Percentiles rank a stretch among this genome's conserved stretches.
These are phyloP conservation scores for Aspiorhynchus laticeps DNA, from an alignment of 2,113 vertebrate genomes.

Conservation along the genomic window DNA sequence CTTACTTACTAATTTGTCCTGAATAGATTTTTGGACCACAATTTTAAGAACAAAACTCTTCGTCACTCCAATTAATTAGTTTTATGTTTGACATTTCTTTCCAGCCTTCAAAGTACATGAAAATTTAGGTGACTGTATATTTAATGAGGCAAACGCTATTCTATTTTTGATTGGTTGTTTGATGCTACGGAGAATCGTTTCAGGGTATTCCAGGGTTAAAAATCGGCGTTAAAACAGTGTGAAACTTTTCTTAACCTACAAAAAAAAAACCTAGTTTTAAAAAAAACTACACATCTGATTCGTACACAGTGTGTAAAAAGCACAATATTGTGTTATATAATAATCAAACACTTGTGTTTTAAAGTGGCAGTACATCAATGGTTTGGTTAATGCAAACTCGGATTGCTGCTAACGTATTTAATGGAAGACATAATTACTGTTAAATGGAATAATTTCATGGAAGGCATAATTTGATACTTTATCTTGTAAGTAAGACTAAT, in stretches of 20 bases:
- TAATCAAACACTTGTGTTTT: background rate
- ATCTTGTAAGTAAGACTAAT: constrained; percentile 17
- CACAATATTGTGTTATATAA: background rate
- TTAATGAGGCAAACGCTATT: background rate
- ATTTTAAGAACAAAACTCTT: background rate
- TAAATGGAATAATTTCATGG: constrained; percentile 21
- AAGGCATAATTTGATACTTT: constrained; percentile 9
- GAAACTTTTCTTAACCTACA: background rate
- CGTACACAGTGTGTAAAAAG: background rate
- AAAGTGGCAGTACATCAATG: constrained; percentile 18
- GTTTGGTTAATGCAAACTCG: background rate
- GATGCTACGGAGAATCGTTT: background rate
- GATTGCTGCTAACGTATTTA: background rate
- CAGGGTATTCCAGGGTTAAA: background rate
- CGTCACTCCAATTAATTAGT: background rate
- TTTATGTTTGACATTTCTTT: background rate
- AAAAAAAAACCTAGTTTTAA: too few species aligned
- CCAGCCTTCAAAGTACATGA: background rate
- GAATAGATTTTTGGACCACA: background rate
- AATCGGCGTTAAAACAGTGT: background rate
- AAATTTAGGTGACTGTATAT: background rate
- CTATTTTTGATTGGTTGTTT: background rate
- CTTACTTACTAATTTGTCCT: background rate
- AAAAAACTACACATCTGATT: background rate
- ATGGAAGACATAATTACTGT: constrained; percentile 20